Conservation (phyloP, 2,113 vertebrate genomes). For the Dermatemys mawii region DNA sequence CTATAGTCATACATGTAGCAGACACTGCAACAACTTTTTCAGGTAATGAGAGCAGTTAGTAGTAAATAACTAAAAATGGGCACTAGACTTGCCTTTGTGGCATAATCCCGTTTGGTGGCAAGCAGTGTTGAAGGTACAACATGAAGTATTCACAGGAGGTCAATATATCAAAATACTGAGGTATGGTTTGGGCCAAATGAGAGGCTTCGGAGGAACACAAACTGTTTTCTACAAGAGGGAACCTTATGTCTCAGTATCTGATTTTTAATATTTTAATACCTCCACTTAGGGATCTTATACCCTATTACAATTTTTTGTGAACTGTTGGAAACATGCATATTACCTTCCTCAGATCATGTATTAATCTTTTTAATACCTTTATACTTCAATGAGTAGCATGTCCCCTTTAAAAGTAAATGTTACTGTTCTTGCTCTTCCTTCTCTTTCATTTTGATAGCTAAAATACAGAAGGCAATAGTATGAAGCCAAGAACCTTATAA, state of each 20-base stretch:
- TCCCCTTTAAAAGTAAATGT: background rate
- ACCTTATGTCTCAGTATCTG: background rate
- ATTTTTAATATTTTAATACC: background rate
- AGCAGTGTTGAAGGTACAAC: background rate
- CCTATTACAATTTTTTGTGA: background rate
- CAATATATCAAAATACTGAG: background rate
- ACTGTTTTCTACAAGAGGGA: background rate
- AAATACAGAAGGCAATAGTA: background rate
- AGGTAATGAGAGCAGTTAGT: background rate
- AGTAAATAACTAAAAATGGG: background rate
- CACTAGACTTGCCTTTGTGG: background rate
- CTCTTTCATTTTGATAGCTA: background rate
- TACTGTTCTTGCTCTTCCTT: background rate
- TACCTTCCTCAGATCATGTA: background rate
- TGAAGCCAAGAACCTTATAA: background rate
- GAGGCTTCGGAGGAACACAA: background rate
- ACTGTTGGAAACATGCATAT: background rate
- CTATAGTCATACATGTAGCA: background rate
- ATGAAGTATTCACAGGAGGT: background rate
- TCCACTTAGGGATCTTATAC: background rate
- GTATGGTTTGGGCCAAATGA: background rate
- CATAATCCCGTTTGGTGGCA: background rate
- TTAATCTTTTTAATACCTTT: background rate
- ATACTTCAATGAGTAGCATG: background rate
- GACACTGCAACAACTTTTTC: background rate